Evolutionary conservation across 2,113 vertebrate genomes (phyloP), one percentile per base, ranked within the genome.

Genomic region (Pogonocichla stellata): DNA sequence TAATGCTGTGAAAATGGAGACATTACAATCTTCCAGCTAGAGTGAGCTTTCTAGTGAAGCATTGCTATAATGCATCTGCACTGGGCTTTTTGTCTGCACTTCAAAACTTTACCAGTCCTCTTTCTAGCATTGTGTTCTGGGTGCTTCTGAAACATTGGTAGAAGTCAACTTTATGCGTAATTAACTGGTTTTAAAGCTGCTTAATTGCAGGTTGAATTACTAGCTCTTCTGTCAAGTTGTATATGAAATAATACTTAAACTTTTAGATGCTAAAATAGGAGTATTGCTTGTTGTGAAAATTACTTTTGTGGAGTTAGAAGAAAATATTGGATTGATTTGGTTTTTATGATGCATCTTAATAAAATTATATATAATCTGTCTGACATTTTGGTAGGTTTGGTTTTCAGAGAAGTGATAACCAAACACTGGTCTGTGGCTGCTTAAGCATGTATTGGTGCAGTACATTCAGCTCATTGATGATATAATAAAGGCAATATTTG

Each of bases 1-100:
- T 5, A 6, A 14, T 84, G 5, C 16, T 66, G 8, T 65, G 36
- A 61, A 75, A 75, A 83, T 36, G 23, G 64, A n/a, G 43, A 51
- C 19, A 12, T 62, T 54, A 11, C 2, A 28, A 6, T 10, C 38
- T 80, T 80, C 4, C 22, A 73, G 42, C 19, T 54, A 9, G 29
- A 62, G 40, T 23, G 48, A 45, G 2, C 13, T 58, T 10, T 5
- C 0, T 51, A 16, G 14, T 33, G 20, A 26, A 28, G 4, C n/a
- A 8, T 33, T 78, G 38, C 78, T 87, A 15, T 70, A 57, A 34
- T 26, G 7, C 17, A 6, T n/a, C 45, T n/a, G 4, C 25, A 25
- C 18, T 86, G 22, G 58, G 14, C 38, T 45, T 86, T 75, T 28
- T 45, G 34, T 66, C 61, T 5, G 4, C 22, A 9, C 38, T 84